Conservation (phyloP, 37 sponge, comb jelly and placozoan species). For the Spongilla lacustris region DNA sequence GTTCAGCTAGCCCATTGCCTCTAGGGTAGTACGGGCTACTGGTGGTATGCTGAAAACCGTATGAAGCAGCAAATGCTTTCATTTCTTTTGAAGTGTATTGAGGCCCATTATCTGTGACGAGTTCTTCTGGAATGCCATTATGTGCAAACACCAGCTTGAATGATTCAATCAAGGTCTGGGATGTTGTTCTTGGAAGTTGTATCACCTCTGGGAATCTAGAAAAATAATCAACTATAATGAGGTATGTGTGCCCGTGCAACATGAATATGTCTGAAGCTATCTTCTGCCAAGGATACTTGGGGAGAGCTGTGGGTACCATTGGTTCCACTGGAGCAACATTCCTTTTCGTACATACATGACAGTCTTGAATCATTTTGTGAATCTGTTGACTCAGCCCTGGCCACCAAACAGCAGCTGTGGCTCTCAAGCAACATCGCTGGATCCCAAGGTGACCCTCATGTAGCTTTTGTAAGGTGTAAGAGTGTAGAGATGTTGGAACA, state of each 20-base stretch:
- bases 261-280: conserved; percentile 41
- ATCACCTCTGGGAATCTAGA: conserved; percentile 35
- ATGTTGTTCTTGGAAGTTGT: conserved; percentile 48
- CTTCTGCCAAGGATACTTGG: conserved; percentile 43
- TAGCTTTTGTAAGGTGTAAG: too few species aligned
- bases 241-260: conserved; percentile 20
- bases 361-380: too few species aligned
- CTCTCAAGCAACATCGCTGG: too few species aligned
- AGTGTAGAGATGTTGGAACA: too few species aligned
- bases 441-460: too few species aligned
- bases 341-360: too few species aligned
- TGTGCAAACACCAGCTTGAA: conserved; percentile 35
- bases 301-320: not conserved
- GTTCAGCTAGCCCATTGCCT: conserved; percentile 62
- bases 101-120: conserved; percentile 61
- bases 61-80: conserved; percentile 27
- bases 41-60: conserved; percentile 39
- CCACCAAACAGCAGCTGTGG: too few species aligned
- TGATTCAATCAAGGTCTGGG: conserved; percentile 14
- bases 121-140: conserved; percentile 52
- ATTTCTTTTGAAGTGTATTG: conserved; percentile 52
- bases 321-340: not conserved
- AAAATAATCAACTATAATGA: conserved; percentile 15
- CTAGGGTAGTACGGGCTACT: conserved; percentile 57
- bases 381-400: too few species aligned